phyloP scores from a whole-genome alignment of 1,140 invertebrate genomes.

The Pantala flavescens region DNA sequence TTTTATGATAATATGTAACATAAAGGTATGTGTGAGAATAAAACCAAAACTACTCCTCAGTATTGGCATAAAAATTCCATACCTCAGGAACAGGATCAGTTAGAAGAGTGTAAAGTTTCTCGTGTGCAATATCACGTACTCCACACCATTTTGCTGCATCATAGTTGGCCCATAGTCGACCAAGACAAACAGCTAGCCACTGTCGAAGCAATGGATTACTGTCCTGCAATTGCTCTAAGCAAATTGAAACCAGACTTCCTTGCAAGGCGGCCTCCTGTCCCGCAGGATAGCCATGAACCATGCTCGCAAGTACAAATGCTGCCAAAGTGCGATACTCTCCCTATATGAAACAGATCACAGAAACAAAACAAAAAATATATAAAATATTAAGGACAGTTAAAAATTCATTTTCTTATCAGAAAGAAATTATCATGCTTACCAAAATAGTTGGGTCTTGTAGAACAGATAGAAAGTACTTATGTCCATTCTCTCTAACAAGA shows the following conservation, averaged over 20 bases:
- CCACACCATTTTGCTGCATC: constrained; percentile 91
- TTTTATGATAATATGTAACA: too few species aligned
- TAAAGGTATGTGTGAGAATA: too few species aligned
- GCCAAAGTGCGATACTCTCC: constrained; percentile 78
- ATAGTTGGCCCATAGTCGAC: constrained; percentile 87
- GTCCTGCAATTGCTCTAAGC: constrained; percentile 68
- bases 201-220: constrained; percentile 60
- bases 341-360: constrained; percentile 36
- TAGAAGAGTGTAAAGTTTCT: constrained; percentile 76
- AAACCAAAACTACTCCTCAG: too few species aligned
- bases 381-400: too few species aligned
- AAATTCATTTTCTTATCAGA: too few species aligned
- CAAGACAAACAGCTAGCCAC: constrained; percentile 89
- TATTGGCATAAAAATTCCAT: too few species aligned
- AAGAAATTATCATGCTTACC: constrained; percentile 52
- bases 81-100: constrained; percentile 76
- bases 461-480: constrained; percentile 88
- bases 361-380: constrained; percentile 16
- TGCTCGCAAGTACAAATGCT: constrained; percentile 83
- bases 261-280: constrained; percentile 82
- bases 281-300: constrained; percentile 76
- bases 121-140: constrained; percentile 89
- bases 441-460: constrained; percentile 74
- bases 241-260: constrained; percentile 78
- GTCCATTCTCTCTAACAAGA: constrained; percentile 86